Conservation (phyloP, 2,113 vertebrate species). For the Psittacula cyanocephala region DNA sequence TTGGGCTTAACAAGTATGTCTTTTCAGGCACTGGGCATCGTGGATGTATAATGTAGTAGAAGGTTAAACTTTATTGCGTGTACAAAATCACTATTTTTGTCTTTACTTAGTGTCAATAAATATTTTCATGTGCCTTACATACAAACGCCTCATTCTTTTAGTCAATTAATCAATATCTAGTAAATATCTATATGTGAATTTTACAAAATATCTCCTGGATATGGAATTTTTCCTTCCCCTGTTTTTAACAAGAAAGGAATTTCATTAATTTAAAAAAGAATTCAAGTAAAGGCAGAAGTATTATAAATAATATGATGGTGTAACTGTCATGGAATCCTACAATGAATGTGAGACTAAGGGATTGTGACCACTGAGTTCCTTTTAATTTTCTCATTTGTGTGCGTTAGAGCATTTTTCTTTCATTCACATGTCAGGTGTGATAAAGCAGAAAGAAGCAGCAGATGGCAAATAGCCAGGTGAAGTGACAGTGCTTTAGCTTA, state of each 20-base stretch:
- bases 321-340: not conserved
- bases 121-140: not conserved
- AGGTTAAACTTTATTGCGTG: not conserved
- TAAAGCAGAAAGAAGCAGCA: not conserved
- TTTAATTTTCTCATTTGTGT: not conserved
- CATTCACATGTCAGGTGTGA: not conserved
- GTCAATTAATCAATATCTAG: not conserved
- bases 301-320: not conserved
- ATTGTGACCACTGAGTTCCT: not conserved
- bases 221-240: not conserved
- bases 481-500: not conserved
- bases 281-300: not conserved
- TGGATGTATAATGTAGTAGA: not conserved
- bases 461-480: not conserved
- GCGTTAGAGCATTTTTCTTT: not conserved
- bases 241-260: not conserved
- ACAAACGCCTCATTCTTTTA: not conserved
- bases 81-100: constrained; percentile 4
- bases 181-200: not conserved
- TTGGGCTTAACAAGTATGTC: not conserved
- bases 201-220: not conserved
- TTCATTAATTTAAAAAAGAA: not conserved
- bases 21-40: not conserved
- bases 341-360: not conserved
- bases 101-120: not conserved